phyloP scores from a whole-genome alignment of 2,797 vertebrate genomes.

The Myiotriccus ornatus region DNA sequence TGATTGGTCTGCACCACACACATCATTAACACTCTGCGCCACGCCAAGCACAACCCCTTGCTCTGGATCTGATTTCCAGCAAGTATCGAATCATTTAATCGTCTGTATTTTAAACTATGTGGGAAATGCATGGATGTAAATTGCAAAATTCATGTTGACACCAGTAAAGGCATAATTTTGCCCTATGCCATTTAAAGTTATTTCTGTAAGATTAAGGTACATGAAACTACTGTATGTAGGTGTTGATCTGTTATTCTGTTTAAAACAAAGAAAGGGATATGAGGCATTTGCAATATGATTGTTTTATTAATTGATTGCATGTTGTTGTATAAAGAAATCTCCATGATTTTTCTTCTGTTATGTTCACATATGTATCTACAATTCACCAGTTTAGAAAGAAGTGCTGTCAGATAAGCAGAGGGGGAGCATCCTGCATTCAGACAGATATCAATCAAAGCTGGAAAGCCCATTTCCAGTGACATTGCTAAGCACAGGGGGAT shows the following conservation, averaged over 20 bases:
- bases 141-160: neutral
- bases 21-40: neutral
- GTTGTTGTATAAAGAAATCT: neutral
- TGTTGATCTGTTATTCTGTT: neutral
- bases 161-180: neutral
- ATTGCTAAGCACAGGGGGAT: neutral
- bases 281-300: neutral
- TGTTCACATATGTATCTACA: fast-evolving
- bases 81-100: neutral
- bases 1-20: neutral
- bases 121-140: neutral
- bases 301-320: neutral
- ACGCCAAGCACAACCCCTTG: neutral
- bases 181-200: neutral
- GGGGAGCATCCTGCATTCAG: neutral
- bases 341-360: neutral
- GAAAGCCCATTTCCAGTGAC: neutral
- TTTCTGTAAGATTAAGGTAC: neutral
- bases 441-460: neutral
- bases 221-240: neutral
- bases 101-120: neutral
- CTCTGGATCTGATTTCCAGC: neutral
- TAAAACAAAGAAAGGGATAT: neutral
- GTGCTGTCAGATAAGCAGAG: neutral
- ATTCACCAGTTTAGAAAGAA: neutral